Base-by-base conservation (phyloP, 2,888 invertebrate genomes). In the Drosophila meridionalis region DNA sequence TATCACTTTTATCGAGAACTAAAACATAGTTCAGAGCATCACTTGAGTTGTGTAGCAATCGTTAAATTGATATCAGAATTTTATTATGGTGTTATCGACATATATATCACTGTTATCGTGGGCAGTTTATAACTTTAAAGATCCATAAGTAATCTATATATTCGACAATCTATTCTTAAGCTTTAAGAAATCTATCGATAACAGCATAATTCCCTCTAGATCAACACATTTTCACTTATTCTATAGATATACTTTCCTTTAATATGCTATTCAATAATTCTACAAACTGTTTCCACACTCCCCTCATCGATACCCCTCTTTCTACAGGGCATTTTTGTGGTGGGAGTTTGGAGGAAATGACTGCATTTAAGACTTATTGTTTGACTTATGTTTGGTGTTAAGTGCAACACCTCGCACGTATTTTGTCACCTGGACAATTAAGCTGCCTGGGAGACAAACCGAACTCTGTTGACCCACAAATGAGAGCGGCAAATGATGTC, bases 371-470 rank as follows among this genome's bases (percentile, higher is more conserved):
- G 62, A 42, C 58, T 20, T 42, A 69, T 64, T 64, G 71, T 67
- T 55, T 55, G 36, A 28, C 28, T 55, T 55, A 0, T 66, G 48
- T 53, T 72, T 50, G 76, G 61, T 73, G 78, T 79, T 62, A 69
- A 69, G 64, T 73, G 76, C 73, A 66, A 79, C 57, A 61, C 45
- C 64, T 57, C 62, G 56, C 14, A 38, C 53, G 62, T 52, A 34
- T n/a, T 61, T 58, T 66, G 65, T 73, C 65, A 53, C 30, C n/a
- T 38, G 30, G 64, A 14, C 83, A 81, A 86, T 83, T 86, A 86
- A 83, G 86, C 87, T 77, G 79, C 77, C 66, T 68, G 80, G 53
- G 69, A 70, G 65, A 60, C 76, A 69, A 65, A 67, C 66, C 65
- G 50, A 73, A 45, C 42, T 52, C 32, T 28, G 65, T 32, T 77